Percentiles rank a stretch among this genome's conserved stretches.
Conservation (phyloP, 2,888 invertebrate species). For the Drosophila anceps region DNA sequence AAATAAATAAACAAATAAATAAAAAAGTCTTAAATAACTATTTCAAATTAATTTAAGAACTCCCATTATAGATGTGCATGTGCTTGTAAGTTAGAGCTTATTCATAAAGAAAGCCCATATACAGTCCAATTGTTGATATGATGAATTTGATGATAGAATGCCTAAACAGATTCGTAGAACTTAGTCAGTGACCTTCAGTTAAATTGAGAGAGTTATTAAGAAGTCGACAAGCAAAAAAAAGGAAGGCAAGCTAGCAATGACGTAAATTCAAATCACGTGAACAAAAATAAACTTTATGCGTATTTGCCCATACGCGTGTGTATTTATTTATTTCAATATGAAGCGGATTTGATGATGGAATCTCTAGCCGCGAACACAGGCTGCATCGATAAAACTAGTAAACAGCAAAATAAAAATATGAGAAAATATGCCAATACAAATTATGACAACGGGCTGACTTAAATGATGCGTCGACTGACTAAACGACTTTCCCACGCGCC, state of each 20-base stretch:
- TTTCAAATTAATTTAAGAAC: too few relatives aligned
- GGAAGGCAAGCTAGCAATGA: neutral
- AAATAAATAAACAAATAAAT: too few relatives aligned
- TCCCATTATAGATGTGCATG: too few relatives aligned
- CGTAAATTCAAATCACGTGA: conserved; percentile 20
- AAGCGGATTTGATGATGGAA: conserved; percentile 19
- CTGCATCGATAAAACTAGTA: conserved; percentile 10
- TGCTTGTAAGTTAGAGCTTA: neutral
- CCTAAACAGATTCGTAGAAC: neutral
- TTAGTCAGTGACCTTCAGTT: neutral
- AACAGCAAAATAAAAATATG: conserved; percentile 19
- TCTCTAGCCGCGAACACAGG: neutral
- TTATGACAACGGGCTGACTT: conserved; percentile 17
- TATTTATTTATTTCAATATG: conserved; percentile 19
- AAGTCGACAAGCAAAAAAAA: neutral
- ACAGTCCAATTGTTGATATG: neutral
- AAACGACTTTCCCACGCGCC: conserved; percentile 50
- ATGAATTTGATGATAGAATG: conserved; percentile 3
- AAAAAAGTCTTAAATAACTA: too few relatives aligned
- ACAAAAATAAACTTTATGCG: conserved; percentile 17
- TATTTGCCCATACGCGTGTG: conserved; percentile 3
- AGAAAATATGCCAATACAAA: conserved; percentile 37
- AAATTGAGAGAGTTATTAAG: conserved; percentile 1
- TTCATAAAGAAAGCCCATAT: neutral
- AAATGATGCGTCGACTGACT: conserved; percentile 22